Evolutionary conservation across 2,113 vertebrate genomes (phyloP).

Genomic region (Amphilophus citrinellus): DNA sequence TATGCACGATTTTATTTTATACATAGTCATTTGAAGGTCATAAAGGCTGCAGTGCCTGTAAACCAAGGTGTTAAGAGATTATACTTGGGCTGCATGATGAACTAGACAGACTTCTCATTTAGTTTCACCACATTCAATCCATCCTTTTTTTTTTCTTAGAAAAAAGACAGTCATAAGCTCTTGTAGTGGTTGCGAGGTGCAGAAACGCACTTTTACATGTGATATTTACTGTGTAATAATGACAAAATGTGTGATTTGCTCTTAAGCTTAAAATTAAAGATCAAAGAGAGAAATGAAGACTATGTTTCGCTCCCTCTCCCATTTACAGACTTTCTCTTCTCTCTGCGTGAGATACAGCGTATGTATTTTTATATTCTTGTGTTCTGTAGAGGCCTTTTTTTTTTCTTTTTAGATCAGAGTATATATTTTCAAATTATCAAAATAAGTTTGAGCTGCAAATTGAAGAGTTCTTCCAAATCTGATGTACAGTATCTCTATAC

Average conservation of each 20-base stretch:
- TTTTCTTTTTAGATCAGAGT: not conserved
- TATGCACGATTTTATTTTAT: not conserved
- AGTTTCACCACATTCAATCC: not conserved
- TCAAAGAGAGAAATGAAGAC: not conserved
- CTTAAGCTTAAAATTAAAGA: not conserved
- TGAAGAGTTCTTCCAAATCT: not conserved
- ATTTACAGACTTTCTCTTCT: not conserved
- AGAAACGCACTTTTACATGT: not conserved
- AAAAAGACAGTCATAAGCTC: not conserved
- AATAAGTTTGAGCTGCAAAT: not conserved
- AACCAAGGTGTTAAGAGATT: not conserved
- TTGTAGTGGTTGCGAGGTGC: not conserved
- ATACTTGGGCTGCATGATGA: accelerated
- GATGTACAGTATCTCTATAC: not conserved
- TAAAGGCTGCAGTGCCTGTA: not conserved
- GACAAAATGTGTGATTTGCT: not conserved
- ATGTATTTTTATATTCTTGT: not conserved
- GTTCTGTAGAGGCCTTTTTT: not conserved
- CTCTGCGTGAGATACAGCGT: not conserved
- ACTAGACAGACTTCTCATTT: not conserved
- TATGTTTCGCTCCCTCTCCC: not conserved
- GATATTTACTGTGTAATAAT: not conserved
- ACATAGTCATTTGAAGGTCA: not conserved
- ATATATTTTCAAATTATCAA: slow-evolving; percentile 5
- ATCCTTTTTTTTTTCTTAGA: not conserved